phyloP scores from a whole-genome alignment of 2,113 vertebrate genomes.

The Lampris megalopsis region DNA sequence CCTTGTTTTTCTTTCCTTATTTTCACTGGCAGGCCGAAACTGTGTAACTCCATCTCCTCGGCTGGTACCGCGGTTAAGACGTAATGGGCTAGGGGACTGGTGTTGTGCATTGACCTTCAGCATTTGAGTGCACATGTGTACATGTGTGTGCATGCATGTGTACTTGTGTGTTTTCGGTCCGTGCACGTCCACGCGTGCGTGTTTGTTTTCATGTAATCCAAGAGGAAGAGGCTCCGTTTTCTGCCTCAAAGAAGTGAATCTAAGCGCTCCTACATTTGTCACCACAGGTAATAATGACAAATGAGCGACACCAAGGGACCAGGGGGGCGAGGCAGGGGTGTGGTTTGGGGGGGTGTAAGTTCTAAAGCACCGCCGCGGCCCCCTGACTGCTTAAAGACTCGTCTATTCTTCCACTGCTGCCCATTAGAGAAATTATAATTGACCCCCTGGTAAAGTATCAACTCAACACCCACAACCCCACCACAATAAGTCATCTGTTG shows the following conservation, averaged over 20 bases:
- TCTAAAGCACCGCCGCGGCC: neutral
- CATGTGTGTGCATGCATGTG: neutral
- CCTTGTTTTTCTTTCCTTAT: conserved; percentile 20
- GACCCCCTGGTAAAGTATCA: conserved; percentile 29
- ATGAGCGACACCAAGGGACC: neutral
- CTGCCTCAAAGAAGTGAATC: neutral
- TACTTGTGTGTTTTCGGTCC: neutral
- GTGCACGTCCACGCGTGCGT: no score
- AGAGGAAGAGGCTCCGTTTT: neutral
- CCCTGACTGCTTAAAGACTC: neutral
- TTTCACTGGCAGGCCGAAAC: conserved; percentile 24
- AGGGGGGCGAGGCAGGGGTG: neutral
- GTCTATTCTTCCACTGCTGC: conserved; percentile 8
- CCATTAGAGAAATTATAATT: conserved; percentile 51
- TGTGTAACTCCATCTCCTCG: conserved; percentile 5
- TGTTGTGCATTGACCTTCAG: neutral
- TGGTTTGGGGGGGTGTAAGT: neutral
- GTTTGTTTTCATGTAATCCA: neutral
- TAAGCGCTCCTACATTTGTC: neutral
- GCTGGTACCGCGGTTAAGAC: conserved; percentile 13
- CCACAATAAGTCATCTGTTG: conserved; percentile 83
- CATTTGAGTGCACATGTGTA: neutral
- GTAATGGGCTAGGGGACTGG: neutral
- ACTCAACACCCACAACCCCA: conserved; percentile 31
- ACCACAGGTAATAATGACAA: conserved; percentile 1